Conservation (phyloP, 2,113 vertebrate genomes). For the Boulengeromyrus knoepffleri region DNA sequence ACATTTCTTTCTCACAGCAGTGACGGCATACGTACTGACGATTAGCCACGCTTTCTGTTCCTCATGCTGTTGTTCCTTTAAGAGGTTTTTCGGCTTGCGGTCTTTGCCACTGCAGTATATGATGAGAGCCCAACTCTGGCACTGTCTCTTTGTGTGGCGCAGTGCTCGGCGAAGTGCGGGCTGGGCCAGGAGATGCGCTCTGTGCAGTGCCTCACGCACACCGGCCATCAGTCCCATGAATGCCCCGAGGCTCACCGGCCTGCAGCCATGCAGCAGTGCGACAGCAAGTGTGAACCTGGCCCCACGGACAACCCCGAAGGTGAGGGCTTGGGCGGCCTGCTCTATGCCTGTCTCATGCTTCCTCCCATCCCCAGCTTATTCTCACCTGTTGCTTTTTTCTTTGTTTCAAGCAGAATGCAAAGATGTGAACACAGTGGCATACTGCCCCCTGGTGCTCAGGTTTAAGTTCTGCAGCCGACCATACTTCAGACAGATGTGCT, state of each 20-base stretch:
- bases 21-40: background rate
- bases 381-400: constrained; percentile 15
- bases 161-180: constrained; percentile 89
- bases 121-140: background rate
- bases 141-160: constrained; percentile 9
- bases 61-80: too few species aligned
- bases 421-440: constrained; percentile 99
- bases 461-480: constrained; percentile 97
- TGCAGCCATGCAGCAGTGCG: constrained; percentile 77
- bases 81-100: background rate
- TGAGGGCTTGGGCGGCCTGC: constrained; percentile 43
- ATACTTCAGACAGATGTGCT: constrained; percentile 99
- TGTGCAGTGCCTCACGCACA: constrained; percentile 82
- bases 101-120: background rate
- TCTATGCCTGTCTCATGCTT: background rate
- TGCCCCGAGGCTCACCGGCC: constrained; percentile 79
- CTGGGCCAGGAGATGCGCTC: constrained; percentile 83
- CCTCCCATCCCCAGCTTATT: background rate
- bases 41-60: background rate
- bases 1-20: background rate
- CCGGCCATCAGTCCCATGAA: constrained; percentile 70
- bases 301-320: constrained; percentile 86
- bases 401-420: constrained; percentile 77
- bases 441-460: constrained; percentile 98
- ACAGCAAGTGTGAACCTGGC: constrained; percentile 79